Percentiles rank a stretch among this genome's conserved stretches.
These are phyloP conservation scores for Hylomyscus alleni DNA, from an alignment of 2,797 vertebrate species.

Conservation along the genomic window DNA sequence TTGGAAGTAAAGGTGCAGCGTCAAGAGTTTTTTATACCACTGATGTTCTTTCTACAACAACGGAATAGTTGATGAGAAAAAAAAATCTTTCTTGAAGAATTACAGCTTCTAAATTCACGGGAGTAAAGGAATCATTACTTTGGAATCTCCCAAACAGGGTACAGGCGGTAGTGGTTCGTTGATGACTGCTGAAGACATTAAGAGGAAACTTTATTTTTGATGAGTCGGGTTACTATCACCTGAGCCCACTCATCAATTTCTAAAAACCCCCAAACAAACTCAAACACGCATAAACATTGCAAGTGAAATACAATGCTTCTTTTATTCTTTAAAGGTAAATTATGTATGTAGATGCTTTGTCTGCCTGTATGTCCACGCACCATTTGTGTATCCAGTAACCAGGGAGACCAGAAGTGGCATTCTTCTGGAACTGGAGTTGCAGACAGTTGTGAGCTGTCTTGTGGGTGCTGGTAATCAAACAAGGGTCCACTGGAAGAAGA, in stretches of 20 bases:
- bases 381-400: not conserved
- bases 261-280: not conserved
- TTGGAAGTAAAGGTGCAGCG: constrained; percentile 49
- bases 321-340: not conserved
- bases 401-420: not conserved
- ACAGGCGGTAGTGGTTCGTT: not conserved
- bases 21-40: not conserved
- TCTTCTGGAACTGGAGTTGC: not conserved
- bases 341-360: not conserved
- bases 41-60: constrained; percentile 23
- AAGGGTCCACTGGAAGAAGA: not conserved
- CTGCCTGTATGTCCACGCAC: not conserved
- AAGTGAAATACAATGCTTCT: not conserved
- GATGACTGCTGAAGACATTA: constrained; percentile 34
- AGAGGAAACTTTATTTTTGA: not conserved
- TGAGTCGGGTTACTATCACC: constrained; percentile 14
- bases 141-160: not conserved
- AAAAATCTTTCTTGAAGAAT: constrained; percentile 40
- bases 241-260: constrained; percentile 10
- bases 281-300: constrained; percentile 1
- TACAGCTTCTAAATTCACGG: constrained; percentile 30
- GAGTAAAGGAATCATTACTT: constrained; percentile 42
- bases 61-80: constrained; percentile 24
- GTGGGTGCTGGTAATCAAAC: no score
- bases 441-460: not conserved